Evolutionary conservation across 2,113 vertebrate genomes (phyloP), one percentile per base, ranked within the genome.

Genomic region (Sylvietta virens): DNA sequence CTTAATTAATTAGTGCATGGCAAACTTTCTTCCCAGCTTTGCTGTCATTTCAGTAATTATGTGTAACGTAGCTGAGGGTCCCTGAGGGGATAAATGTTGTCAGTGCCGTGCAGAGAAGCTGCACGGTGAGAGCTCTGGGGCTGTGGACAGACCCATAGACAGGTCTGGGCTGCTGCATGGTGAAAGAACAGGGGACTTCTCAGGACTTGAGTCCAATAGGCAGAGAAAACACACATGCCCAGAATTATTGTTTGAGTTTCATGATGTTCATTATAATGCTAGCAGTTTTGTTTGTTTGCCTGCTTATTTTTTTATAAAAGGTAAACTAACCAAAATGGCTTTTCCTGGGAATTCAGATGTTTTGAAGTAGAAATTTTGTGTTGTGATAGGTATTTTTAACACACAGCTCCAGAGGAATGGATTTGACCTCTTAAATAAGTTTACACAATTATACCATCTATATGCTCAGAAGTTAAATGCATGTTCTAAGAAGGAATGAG

Each of bases 301-400:
- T 45, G 20, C 6, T 57, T 33, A 22, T 51, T 66, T 73, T 53
- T 81, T 83, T 47, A 9, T 5, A 27, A 61, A 7, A 13, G 9
- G 8, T 15, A 71, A 71, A 18, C 13, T 48, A 56, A n/a, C 51
- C 17, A 86, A 76, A 73, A 61, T 30, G 11, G 7, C 19, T 80
- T 80, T 91, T 44, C 14, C 33, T 48, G 40, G 14, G 7, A 88
- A 65, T 73, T 86, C 40, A 44, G 50, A 13, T 66, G 20, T 66
- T 93, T 94, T 56, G 40, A 84, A 94, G 40, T 40, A 37, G 54
- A 57, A 73, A 37, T 83, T 80, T 48, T 61, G 18, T 77, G 19
- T 58, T 39, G 23, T 73, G 15, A n/a, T 70, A 69, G 7, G 14
- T 81, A 44, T 72, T 87, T 81, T 85, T 51, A 54, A 77, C 39